Percentiles rank a stretch among this genome's conserved stretches.
phyloP scores from a whole-genome alignment of 2,113 vertebrate genomes.

The Rhipidura dahli region DNA sequence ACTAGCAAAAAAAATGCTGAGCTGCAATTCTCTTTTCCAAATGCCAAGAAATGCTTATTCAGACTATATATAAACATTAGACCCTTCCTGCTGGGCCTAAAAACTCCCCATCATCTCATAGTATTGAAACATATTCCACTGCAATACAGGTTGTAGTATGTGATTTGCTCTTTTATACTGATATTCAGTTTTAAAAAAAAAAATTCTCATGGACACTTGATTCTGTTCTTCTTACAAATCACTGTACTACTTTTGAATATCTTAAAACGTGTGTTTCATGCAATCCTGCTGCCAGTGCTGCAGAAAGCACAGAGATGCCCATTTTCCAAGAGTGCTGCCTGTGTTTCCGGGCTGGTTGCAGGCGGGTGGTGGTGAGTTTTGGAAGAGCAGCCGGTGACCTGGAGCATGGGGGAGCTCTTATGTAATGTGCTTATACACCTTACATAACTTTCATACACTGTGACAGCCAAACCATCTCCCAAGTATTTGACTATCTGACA shows the following conservation, averaged over 20 bases:
- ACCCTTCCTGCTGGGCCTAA: background rate
- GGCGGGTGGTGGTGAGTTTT: background rate
- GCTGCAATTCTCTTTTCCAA: background rate
- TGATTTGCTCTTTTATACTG: background rate
- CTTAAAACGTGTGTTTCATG: background rate
- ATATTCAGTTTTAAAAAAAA: background rate
- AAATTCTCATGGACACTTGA: background rate
- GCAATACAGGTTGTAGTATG: background rate
- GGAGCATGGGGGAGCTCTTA: constrained; percentile 7
- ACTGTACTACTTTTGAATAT: background rate
- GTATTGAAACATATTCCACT: background rate
- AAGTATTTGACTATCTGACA: background rate
- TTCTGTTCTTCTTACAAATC: background rate
- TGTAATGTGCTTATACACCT: constrained; percentile 22
- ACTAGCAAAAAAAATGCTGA: background rate
- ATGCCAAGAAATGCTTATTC: background rate
- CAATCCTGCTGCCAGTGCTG: background rate
- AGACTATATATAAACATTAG: background rate
- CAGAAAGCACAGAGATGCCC: background rate
- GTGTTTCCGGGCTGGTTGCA: background rate
- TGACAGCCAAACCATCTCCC: constrained; percentile 7
- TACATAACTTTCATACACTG: background rate
- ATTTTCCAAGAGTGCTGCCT: background rate
- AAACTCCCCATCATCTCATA: background rate
- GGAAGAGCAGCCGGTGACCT: background rate